A percentile compares a stretch with the other conserved stretches of the same genome.
These are phyloP conservation scores for Papilio polyxenes DNA, from an alignment of 1,140 invertebrate genomes.

Conservation along the genomic window DNA sequence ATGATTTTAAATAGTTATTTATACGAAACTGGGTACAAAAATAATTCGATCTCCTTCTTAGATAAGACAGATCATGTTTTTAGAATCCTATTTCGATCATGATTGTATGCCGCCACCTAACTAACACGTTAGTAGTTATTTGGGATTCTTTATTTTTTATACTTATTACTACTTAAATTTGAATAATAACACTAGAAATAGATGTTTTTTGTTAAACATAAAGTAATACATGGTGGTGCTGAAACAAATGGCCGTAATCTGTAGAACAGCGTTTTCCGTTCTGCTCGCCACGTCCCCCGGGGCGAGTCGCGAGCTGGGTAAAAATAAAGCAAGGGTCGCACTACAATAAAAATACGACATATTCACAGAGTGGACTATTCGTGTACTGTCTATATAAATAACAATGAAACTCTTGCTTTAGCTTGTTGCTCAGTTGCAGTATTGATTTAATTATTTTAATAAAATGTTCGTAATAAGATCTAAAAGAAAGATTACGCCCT, in stretches of 20 bases:
- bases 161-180: neutral
- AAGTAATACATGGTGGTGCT: neutral
- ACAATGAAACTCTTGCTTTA: neutral
- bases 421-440: neutral
- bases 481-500: no score
- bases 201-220: neutral
- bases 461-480: no score
- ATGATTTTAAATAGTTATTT: no score
- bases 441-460: no score
- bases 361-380: neutral
- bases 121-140: no score
- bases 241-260: constrained; percentile 13
- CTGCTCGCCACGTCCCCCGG: neutral
- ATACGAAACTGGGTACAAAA: no score
- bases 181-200: neutral
- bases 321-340: constrained; percentile 15
- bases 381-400: neutral
- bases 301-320: neutral
- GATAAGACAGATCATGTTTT: no score
- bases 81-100: no score
- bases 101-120: no score
- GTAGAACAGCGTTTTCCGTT: constrained; percentile 13
- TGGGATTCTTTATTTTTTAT: no score
- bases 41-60: no score
- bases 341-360: constrained; percentile 13